Conservation (phyloP, 2,797 vertebrate genomes). For the Rhinella marina region DNA sequence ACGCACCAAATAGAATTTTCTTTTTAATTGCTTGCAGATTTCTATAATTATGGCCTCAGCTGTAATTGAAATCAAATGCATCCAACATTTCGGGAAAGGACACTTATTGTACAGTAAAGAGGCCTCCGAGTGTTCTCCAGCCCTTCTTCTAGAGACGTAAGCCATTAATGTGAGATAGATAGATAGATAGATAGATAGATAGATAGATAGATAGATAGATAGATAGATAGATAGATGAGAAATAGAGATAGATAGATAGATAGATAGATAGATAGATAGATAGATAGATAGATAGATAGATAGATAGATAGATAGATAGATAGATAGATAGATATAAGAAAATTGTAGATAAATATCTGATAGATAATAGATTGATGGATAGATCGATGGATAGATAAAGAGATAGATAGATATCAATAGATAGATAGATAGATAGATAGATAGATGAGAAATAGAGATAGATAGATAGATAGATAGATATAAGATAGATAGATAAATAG, state of each 20-base stretch:
- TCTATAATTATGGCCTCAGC: constrained; percentile 65
- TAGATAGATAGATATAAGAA: background rate
- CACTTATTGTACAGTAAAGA: constrained; percentile 38
- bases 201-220: constrained; percentile 8
- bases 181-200: background rate
- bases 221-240: constrained; percentile 23
- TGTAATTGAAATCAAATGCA: constrained; percentile 72
- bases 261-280: background rate
- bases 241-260: constrained; percentile 7
- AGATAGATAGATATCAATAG: background rate
- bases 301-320: background rate
- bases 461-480: constrained; percentile 18
- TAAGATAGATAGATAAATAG: background rate
- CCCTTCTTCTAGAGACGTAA: background rate
- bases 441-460: background rate
- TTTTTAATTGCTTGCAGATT: constrained; percentile 50
- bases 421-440: background rate
- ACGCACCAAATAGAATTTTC: constrained; percentile 51
- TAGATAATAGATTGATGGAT: background rate
- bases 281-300: background rate
- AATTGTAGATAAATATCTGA: background rate
- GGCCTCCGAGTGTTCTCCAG: constrained; percentile 11
- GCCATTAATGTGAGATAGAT: too few species aligned
- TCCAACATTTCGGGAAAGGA: constrained; percentile 47
- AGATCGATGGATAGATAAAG: background rate